A percentile compares a stretch with the other conserved stretches of the same genome.
phyloP scores from a whole-genome alignment of 2,888 invertebrate genomes.

The Doris montereyensis region DNA sequence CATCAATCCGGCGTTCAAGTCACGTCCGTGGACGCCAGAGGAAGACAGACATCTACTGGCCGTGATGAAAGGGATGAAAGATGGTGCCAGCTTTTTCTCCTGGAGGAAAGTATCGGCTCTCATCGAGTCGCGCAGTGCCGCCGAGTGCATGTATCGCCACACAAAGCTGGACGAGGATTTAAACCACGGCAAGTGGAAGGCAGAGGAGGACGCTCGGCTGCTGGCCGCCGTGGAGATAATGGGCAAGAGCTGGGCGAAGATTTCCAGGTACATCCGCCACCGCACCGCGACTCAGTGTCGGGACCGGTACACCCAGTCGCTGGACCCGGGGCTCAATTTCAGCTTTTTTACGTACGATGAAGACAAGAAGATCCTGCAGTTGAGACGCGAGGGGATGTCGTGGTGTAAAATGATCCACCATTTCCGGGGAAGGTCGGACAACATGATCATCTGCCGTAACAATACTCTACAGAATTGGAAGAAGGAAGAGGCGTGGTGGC shows the following conservation, averaged over 20 bases:
- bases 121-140: constrained; percentile 60
- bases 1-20: constrained; percentile 52
- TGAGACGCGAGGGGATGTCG: constrained; percentile 44
- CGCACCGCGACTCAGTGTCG: constrained; percentile 66
- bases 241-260: constrained; percentile 51
- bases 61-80: constrained; percentile 75
- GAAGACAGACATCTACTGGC: constrained; percentile 81
- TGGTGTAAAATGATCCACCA: constrained; percentile 60
- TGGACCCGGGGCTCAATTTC: constrained; percentile 49
- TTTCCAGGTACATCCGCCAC: constrained; percentile 64
- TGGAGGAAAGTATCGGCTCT: constrained; percentile 64
- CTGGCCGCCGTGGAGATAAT: constrained; percentile 53
- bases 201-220: constrained; percentile 58
- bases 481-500: constrained; percentile 49
- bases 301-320: constrained; percentile 40
- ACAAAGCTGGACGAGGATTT: constrained; percentile 51
- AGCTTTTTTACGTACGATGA: constrained; percentile 65
- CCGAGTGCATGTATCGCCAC: constrained; percentile 55
- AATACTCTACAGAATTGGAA: constrained; percentile 57
- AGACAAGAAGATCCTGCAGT: constrained; percentile 57
- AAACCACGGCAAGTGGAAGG: constrained; percentile 56
- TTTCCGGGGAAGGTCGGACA: constrained; percentile 67
- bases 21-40: constrained; percentile 78
- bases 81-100: constrained; percentile 49
- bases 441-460: constrained; percentile 54